Base-by-base conservation (phyloP, 1,140 invertebrate genomes). In the Lordiphosa collinella region DNA sequence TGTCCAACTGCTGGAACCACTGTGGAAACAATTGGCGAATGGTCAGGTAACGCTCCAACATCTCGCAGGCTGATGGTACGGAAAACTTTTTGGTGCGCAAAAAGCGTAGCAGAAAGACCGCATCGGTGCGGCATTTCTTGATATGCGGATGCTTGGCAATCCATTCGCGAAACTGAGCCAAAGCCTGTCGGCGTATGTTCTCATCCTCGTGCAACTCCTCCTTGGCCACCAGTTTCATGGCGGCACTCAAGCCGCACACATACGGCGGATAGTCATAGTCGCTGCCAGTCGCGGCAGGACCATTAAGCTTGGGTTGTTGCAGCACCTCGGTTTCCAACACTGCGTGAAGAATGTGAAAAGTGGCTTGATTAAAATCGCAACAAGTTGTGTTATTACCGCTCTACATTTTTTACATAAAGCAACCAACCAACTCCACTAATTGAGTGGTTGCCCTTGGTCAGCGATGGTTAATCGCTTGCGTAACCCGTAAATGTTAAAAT, bases 51-150 rank as follows among this genome's bases (percentile, higher is more conserved):
- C 93, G 92, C 82, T 97, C 94, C 38, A 97, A 88, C 92, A 97
- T 95, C 41, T 95, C 93, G 73, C 95, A 95, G 0, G 96, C 94
- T 73, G 94, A 91, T 0, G 94, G 94, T 10, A 97, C 91, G 34
- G 94, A 94, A 86, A 96, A 97, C 85, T 97, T 97, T 85, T 96
- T 95, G 1, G 94, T 95, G 10, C 96, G 91, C 1, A 97, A 91
- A 78, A 97, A 97, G 36, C 95, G 91, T 11, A 97, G 89, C 9
- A 97, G 91, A 79, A 97, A 97, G 7, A 93, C 90, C 0, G 93
- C 89, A 89, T 97, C 94, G 40, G 93, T 95, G 40, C 94, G 90
- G 86, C 94, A 95, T 61, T 91, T 92, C 63, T 92, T 94, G 25
- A 96, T 95, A 8, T 91, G 89, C 0, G 94, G 93, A 90, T 95